A percentile compares a stretch with the other conserved stretches of the same genome.
Conservation (phyloP, 2,888 invertebrate species). For the Catonia carolina region DNA sequence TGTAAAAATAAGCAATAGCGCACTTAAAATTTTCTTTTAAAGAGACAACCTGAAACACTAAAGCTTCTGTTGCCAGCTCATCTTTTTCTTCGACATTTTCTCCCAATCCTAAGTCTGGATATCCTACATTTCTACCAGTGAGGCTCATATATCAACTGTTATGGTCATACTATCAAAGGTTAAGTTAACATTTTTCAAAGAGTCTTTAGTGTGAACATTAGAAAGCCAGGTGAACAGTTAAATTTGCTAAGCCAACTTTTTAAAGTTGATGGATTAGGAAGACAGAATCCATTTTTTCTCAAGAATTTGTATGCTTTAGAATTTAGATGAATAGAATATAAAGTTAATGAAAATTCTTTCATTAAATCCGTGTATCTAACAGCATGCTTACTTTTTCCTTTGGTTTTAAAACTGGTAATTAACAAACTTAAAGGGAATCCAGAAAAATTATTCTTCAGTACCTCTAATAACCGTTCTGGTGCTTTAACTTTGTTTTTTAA, state of each 20-base stretch:
- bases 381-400: neutral
- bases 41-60: conserved; percentile 13
- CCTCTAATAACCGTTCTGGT: neutral
- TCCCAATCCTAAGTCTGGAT: conserved; percentile 4
- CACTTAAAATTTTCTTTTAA: conserved; percentile 15
- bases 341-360: neutral
- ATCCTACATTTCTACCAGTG: conserved; percentile 9
- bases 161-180: conserved; percentile 1
- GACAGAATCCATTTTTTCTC: neutral
- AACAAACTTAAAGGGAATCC: neutral
- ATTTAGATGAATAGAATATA: too few species aligned
- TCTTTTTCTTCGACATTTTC: neutral
- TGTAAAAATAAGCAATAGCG: conserved; percentile 11
- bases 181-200: conserved; percentile 3
- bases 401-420: neutral
- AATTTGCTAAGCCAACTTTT: conserved; percentile 6
- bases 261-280: conserved; percentile 1
- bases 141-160: conserved; percentile 15
- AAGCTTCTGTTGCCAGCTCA: conserved; percentile 4
- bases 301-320: conserved; percentile 7
- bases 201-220: conserved; percentile 4
- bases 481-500: neutral
- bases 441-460: neutral
- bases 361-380: neutral
- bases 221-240: neutral